Evolutionary conservation across 2,113 vertebrate species (phyloP).

Genomic region (Pterocles orientalis): DNA sequence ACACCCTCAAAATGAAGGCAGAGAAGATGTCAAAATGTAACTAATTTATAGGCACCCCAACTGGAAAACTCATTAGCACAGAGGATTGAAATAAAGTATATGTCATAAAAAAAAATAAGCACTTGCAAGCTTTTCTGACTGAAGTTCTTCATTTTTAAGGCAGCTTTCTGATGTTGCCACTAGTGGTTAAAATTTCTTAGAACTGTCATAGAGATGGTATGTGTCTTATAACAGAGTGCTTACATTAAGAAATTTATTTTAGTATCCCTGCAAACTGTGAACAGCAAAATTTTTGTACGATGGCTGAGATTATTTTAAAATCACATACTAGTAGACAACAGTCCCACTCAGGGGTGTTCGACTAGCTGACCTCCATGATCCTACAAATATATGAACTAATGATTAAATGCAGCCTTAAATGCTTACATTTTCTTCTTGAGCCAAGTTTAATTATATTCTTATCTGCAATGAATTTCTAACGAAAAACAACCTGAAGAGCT

Average conservation of each 20-base stretch:
- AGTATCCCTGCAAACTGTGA: background rate
- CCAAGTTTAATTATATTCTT: background rate
- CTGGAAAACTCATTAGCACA: background rate
- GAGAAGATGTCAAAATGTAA: background rate
- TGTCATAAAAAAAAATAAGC: background rate
- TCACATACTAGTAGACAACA: background rate
- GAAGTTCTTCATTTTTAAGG: background rate
- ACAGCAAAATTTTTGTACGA: background rate
- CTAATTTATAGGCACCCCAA: background rate
- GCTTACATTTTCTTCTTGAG: background rate
- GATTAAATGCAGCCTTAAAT: background rate
- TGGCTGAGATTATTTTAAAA: background rate
- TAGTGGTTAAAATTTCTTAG: background rate
- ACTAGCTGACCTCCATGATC: background rate
- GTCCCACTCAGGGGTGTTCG: background rate
- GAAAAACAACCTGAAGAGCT: background rate
- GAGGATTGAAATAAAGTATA: background rate
- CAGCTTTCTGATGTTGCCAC: background rate
- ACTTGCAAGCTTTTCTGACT: background rate
- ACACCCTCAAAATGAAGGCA: background rate
- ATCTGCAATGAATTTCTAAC: background rate
- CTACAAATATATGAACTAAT: background rate
- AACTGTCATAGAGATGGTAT: background rate
- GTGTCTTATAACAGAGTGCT: background rate
- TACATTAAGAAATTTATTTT: slow-evolving; percentile 10